phyloP scores from a whole-genome alignment of 2,888 invertebrate genomes.

The Entomobrya multifasciata region DNA sequence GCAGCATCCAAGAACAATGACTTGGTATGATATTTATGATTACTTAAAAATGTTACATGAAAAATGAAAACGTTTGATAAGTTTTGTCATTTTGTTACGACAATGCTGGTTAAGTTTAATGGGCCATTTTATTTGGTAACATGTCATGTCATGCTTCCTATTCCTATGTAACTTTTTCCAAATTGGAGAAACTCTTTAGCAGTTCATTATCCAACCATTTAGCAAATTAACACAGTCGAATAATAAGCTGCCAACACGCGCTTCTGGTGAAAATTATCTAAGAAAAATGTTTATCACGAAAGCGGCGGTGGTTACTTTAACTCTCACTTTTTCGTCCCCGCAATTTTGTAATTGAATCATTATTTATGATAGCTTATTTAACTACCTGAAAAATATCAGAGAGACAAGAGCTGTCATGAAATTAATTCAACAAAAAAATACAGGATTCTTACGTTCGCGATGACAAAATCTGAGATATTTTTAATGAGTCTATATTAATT shows the following conservation, averaged over 20 bases:
- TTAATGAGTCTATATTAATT: too few species aligned
- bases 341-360: constrained; percentile 27
- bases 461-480: background rate
- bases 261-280: background rate
- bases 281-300: background rate
- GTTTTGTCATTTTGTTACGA: background rate
- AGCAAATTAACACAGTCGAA: background rate
- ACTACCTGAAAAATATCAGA: background rate
- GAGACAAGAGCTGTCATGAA: background rate
- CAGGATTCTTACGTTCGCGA: background rate
- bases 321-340: constrained; percentile 30
- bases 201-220: background rate
- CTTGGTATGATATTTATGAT: background rate
- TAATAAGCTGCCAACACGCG: background rate
- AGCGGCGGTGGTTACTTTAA: background rate
- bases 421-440: background rate
- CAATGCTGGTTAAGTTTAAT: background rate
- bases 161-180: background rate
- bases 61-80: background rate
- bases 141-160: too few species aligned
- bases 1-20: background rate
- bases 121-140: background rate
- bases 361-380: constrained; percentile 12
- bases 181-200: background rate
- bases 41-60: background rate